Evolutionary conservation across 2,888 invertebrate species (phyloP).

Genomic region (Agonopterix heracliana): DNA sequence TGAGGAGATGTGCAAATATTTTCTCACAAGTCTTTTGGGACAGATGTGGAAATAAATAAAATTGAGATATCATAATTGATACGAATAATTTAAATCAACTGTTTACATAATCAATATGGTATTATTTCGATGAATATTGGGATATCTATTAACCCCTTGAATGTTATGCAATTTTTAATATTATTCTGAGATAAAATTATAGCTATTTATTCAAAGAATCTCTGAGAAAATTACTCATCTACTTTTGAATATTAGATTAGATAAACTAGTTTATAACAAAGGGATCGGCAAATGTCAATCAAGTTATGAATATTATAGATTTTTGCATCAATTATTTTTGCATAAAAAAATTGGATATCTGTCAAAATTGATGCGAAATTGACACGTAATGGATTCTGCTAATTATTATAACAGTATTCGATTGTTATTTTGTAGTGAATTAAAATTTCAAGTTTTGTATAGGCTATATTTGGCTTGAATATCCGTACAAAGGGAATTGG

Average conservation of each 20-base stretch:
- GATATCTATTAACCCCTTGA: background rate
- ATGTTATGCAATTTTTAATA: slow-evolving; percentile 12
- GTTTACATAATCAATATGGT: background rate
- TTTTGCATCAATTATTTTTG: slow-evolving; percentile 30
- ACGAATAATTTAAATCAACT: background rate
- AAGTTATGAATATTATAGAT: slow-evolving; percentile 46
- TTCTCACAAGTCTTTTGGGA: slow-evolving; percentile 51
- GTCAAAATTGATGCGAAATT: slow-evolving; percentile 45
- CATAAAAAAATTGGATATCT: slow-evolving; percentile 21
- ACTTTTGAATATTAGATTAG: slow-evolving; percentile 44
- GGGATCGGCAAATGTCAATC: slow-evolving; percentile 54
- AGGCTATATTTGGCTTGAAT: slow-evolving; percentile 38
- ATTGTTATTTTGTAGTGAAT: slow-evolving; percentile 32
- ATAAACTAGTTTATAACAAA: slow-evolving; percentile 46
- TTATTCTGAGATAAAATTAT: background rate
- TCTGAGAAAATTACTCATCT: slow-evolving; percentile 17
- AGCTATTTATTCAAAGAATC: slow-evolving; percentile 23
- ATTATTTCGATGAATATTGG: background rate
- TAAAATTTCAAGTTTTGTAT: slow-evolving; percentile 28
- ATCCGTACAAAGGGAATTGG: slow-evolving; percentile 40
- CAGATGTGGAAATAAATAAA: background rate
- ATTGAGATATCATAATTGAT: background rate
- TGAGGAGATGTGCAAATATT: slow-evolving; percentile 36
- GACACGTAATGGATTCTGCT: slow-evolving; percentile 46
- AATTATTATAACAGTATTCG: slow-evolving; percentile 54